Evolutionary conservation across 2,113 vertebrate species (phyloP), one percentile per base, ranked within the genome.

Genomic region (Carollia perspicillata): DNA sequence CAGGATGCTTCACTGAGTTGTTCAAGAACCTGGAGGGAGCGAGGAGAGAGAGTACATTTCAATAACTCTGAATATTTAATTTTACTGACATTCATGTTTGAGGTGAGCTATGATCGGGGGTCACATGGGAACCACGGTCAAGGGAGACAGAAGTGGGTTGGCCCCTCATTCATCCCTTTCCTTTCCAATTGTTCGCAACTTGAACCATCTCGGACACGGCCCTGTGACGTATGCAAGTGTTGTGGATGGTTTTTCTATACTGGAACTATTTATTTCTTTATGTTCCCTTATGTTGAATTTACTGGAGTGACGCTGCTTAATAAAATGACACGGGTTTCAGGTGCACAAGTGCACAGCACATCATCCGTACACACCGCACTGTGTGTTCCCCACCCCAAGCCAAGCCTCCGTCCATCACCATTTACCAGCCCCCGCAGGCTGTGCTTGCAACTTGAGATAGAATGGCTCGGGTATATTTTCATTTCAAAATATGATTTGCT

Each of bases 401-500:
- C 42, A 33, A 18, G 44, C 44, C 72, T 49, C 72, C 28, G 0
- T 47, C 28, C 72, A 33, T 20, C 72, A 5, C 28, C 72, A 75
- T 6, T 75, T 18, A 10, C 2, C 42, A 26, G 5, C 49, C 14
- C 49, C 5, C 72, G 28, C 14, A 33, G 17, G 17, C 71, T 85
- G 68, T 47, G 47, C 66, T 91, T 49, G n/a, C 3, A 65, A 47
- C 7, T 88, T 30, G 3, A n/a, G 8, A 53, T n/a, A 83, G 44
- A 95, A 88, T 35, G 44, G 83, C 33, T 47, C 44, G 30, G 16
- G 18, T 51, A 47, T 44, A 49, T 80, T 89, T 87, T 83, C 42
- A 44, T 75, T 90, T 65, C 53, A 94, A 89, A 94, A 84, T 60
- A 66, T 51, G 53, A 92, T 85, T 90, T 85, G 51, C 87, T 90